Base-by-base conservation (phyloP, 2,888 invertebrate species). In the Phorcus lineatus region DNA sequence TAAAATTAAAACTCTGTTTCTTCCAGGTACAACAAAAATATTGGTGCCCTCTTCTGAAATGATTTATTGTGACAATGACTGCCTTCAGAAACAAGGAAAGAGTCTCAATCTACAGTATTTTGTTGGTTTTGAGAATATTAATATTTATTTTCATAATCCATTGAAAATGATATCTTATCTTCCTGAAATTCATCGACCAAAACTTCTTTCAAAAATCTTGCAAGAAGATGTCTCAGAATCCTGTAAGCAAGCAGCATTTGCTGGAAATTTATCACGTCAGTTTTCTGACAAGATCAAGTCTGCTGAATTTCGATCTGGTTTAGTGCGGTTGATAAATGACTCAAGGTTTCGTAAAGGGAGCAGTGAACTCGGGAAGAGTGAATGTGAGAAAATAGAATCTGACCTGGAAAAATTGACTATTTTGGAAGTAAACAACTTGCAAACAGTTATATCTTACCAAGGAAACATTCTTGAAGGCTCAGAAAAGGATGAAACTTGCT, bases 131-230 rank as follows among this genome's bases (percentile, higher is more conserved):
- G 47, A 74, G 11, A 57, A 80, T 28, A 53, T 84, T 47, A 22
- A 74, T 24, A 55, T 80, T 13, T 28, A 77, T 7, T 67, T 70
- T 0, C 52, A 40, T 28, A 57, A 80, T 31, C 55, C 62, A 16
- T 22, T 79, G 13, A 80, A 85, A 16, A 53, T 62, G 11, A 62
- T 88, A 28, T 57, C 36, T 9, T 40, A 70, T 6, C 66, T 88
- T 53, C 87, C 88, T 9, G 9, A 77, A 28, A 40, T 76, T 13
- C 53, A 82, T 19, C 77, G 85, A 67, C 88, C 88, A 1, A 67
- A 74, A 24, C 66, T 87, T 70, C 75, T 90, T 54, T 85, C 85
- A 52, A 80, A 83, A 9, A 57, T 85, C 22, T 84, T 88, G 9
- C 79, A 81, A 24, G 88, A 88, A 67, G 36, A 67, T 11, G 78